phyloP scores from a whole-genome alignment of 2,888 invertebrate species.

The Lordiphosa fenestrarum region DNA sequence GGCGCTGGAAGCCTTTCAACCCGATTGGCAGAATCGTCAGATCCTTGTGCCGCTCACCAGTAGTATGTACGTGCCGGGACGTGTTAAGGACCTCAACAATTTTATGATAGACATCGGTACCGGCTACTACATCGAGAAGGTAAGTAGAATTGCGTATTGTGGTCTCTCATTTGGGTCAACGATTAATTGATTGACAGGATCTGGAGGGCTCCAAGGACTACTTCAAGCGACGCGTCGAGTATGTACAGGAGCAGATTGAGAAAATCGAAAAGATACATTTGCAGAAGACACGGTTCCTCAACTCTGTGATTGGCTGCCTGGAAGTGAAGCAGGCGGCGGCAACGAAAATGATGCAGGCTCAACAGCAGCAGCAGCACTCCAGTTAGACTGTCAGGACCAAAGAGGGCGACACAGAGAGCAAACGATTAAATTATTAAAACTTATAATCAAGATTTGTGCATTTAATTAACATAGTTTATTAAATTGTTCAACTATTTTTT shows the following conservation, averaged over 20 bases:
- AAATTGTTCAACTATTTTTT: constrained; percentile 65
- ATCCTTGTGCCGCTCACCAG: constrained; percentile 96
- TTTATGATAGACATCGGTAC: constrained; percentile 98
- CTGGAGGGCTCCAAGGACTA: constrained; percentile 92
- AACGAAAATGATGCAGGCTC: constrained; percentile 69
- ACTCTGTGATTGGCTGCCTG: constrained; percentile 88
- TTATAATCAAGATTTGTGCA: constrained; percentile 57
- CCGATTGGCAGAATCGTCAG: constrained; percentile 88
- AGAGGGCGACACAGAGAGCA: constrained; percentile 21
- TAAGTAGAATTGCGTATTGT: constrained; percentile 71
- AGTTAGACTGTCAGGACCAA: constrained; percentile 3
- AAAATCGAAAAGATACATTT: constrained; percentile 86
- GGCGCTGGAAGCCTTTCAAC: constrained; percentile 89
- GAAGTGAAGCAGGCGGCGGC: constrained; percentile 84
- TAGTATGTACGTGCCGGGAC: constrained; percentile 98
- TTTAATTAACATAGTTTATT: constrained; percentile 68
- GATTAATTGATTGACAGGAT: constrained; percentile 81
- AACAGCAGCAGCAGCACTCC: constrained; percentile 37
- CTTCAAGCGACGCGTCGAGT: constrained; percentile 94
- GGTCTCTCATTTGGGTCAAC: background rate
- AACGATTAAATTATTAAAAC: constrained; percentile 64
- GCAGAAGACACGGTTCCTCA: constrained; percentile 90
- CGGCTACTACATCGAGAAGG: constrained; percentile 97
- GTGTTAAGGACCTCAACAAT: constrained; percentile 89
- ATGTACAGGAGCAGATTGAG: constrained; percentile 96